phyloP scores from a whole-genome alignment of 35 echinoderm and acorn worm species.

The Lytechinus variegatus region DNA sequence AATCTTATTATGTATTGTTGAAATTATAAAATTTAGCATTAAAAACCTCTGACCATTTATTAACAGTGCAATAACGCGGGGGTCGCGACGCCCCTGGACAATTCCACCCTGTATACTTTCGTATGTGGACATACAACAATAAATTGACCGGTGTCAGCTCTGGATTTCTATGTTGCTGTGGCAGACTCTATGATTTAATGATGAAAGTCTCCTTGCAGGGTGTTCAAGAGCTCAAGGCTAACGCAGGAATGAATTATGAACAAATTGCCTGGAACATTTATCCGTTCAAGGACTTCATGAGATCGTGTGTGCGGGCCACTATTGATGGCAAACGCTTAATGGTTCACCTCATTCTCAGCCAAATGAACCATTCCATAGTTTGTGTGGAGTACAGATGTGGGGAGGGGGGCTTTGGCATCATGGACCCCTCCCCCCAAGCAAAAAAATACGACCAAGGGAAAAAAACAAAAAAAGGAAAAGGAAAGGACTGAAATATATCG shows the following conservation, averaged over 20 bases:
- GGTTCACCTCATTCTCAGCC: background rate
- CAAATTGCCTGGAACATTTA: slow-evolving; percentile 45
- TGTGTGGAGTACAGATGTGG: too few relatives aligned
- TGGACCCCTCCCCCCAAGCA: too few relatives aligned
- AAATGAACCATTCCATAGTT: background rate
- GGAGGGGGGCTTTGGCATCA: too few relatives aligned
- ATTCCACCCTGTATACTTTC: too few relatives aligned
- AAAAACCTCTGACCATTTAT: too few relatives aligned
- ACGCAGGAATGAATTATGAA: slow-evolving; percentile 32
- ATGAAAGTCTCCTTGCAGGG: background rate
- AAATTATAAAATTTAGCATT: too few relatives aligned
- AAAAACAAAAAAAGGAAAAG: too few relatives aligned
- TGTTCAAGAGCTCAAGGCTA: slow-evolving; percentile 12
- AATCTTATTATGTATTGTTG: too few relatives aligned
- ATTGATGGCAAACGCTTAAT: background rate
- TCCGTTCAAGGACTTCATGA: slow-evolving; percentile 21
- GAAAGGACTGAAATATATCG: too few relatives aligned
- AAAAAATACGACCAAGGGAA: too few relatives aligned
- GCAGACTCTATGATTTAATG: background rate
- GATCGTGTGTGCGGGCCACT: background rate
- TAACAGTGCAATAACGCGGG: too few relatives aligned
- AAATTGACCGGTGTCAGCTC: background rate
- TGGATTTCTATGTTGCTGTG: background rate
- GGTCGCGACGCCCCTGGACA: too few relatives aligned
- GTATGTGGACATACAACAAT: background rate